These are phyloP conservation scores for Lasiurus borealis DNA, from an alignment of 2,113 vertebrate species.

Conservation along the genomic window DNA sequence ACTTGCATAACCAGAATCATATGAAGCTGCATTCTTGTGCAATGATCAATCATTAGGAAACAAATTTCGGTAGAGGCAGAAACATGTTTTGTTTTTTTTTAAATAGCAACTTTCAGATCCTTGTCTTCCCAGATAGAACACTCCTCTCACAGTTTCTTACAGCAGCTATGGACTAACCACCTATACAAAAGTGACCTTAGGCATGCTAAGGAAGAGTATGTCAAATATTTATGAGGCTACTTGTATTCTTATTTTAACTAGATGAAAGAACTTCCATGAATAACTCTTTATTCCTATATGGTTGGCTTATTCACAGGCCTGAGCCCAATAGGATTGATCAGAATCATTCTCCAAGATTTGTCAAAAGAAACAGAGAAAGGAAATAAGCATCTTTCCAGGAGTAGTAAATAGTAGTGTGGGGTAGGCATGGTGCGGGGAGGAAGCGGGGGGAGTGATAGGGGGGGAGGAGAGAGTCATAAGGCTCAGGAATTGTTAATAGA, in stretches of 20 bases:
- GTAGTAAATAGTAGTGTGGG: background rate
- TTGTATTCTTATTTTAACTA: background rate
- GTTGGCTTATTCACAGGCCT: background rate
- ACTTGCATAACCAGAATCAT: background rate
- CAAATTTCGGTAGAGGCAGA: background rate
- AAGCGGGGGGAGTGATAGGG: too few species aligned
- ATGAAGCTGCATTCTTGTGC: background rate
- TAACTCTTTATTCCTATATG: background rate
- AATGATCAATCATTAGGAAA: background rate
- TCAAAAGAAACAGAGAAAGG: background rate
- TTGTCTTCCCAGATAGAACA: background rate
- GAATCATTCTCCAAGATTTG: background rate
- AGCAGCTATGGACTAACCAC: background rate
- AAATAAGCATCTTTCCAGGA: background rate
- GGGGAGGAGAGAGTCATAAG: background rate
- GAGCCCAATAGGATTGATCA: background rate
- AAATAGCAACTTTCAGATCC: background rate
- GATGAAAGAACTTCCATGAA: background rate
- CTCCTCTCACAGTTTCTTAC: background rate
- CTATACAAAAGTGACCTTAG: background rate
- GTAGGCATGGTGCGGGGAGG: fast-evolving
- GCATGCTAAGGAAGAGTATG: background rate
- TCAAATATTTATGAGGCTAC: background rate
- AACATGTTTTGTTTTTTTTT: background rate
- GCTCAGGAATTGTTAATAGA: background rate